Base-by-base conservation (phyloP, 2,113 vertebrate species). In the Nesospiza acunhae region DNA sequence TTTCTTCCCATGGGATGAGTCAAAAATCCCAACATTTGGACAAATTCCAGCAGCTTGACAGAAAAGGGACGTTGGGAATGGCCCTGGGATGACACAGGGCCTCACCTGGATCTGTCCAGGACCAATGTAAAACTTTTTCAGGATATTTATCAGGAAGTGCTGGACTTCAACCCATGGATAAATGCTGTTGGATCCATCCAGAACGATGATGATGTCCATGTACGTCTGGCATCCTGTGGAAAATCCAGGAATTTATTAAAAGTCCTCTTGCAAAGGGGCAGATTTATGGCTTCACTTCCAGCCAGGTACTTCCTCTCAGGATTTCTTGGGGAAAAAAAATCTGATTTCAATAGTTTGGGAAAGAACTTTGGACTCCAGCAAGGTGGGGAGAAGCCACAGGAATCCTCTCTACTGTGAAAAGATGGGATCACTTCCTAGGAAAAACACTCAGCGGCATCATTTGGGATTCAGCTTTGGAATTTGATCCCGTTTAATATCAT, bases 111-210 rank as follows among this genome's bases (percentile, higher is more conserved):
- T 99, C 98, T 99, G 99, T 31, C 99, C 99, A 0, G 99, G 99
- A 30, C 99, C 99, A 2, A 99, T 98, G 95, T 99, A 98, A 84
- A 99, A 99, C 96, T 99, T 99, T 58, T 99, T 98, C 74, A 99
- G 97, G 97, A 99, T 98, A 92, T 98, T 99, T 92, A 99, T 99
- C 93, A 99, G 98, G 96, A 99, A 99, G 92, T 99, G 97, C 85
- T 99, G 99, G n/a, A 99, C 99, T 86, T 99, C 99, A 20, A 98
- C 98, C 99, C 99, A 99, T 2, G 99, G 99, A 53, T 99, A 99
- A 64, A 99, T 99, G 96, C 99, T 99, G 97, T 99, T 99, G 73
- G 99, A 99, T 20, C 99, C 99, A 4, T 99, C 99, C 97, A 99
- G 97, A 26, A 99, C 99, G 4, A 99, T 99, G 87, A 99, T 96